phyloP scores from a whole-genome alignment of 2,888 invertebrate species.

The Phragmatobia fuliginosa region DNA sequence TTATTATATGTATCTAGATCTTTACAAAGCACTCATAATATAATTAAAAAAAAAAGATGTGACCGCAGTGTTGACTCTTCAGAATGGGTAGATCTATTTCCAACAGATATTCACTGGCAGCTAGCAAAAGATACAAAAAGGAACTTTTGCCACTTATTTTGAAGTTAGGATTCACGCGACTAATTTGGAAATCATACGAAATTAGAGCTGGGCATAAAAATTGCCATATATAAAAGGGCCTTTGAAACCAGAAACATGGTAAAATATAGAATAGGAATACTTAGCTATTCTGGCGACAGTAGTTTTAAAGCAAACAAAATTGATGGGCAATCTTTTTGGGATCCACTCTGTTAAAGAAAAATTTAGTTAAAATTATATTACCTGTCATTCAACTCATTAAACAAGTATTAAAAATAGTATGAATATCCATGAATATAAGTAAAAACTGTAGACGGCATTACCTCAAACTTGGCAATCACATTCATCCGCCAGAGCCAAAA shows the following conservation, averaged over 20 bases:
- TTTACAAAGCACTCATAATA: too few species aligned
- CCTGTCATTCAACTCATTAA: not conserved
- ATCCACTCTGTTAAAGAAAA: not conserved
- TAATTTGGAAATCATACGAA: too few species aligned
- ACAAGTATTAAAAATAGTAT: conserved; percentile 12
- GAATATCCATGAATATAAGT: conserved; percentile 16
- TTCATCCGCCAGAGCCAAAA: conserved; percentile 52
- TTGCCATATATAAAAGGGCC: too few species aligned
- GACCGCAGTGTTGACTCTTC: too few species aligned
- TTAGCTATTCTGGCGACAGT: not conserved
- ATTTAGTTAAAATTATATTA: not conserved
- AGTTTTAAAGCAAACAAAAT: not conserved
- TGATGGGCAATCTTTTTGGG: not conserved
- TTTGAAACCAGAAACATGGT: not conserved
- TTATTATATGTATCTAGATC: too few species aligned
- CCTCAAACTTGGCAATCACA: conserved; percentile 52
- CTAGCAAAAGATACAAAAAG: not conserved
- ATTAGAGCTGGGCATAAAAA: too few species aligned
- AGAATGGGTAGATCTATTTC: not conserved
- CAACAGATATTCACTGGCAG: not conserved
- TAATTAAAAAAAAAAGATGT: too few species aligned
- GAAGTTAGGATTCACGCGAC: not conserved
- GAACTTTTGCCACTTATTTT: too few species aligned
- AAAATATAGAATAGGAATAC: not conserved
- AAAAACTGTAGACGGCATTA: conserved; percentile 26